Percentiles rank a stretch among this genome's conserved stretches.
Conservation (phyloP, 2,888 invertebrate species). For the Calameuta filiformis region DNA sequence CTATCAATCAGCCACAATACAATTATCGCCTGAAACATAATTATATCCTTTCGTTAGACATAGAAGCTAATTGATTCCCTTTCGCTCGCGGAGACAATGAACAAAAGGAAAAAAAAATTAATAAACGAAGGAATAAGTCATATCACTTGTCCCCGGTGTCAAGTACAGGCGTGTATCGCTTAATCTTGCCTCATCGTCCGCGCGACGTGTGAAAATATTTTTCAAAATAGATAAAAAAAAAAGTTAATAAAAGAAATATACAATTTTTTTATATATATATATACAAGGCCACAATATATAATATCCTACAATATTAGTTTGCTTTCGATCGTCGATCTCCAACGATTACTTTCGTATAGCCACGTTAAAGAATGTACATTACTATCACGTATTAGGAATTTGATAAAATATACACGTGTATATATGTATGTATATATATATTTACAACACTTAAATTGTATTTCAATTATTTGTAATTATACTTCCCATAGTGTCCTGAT, state of each 20-base stretch:
- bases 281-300: not conserved
- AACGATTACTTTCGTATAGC: not conserved
- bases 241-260: not conserved
- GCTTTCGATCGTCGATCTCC: not conserved
- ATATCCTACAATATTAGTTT: not conserved
- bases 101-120: slow-evolving; percentile 36
- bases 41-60: slow-evolving; percentile 33
- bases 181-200: no score
- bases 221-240: not conserved
- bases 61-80: slow-evolving; percentile 19
- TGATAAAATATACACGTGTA: not conserved
- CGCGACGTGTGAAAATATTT: no score
- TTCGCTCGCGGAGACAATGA: slow-evolving; percentile 27
- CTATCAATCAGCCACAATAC: slow-evolving; percentile 58
- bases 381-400: not conserved
- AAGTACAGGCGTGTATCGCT: no score
- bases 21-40: slow-evolving; percentile 64
- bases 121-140: not conserved
- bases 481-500: slow-evolving; percentile 18
- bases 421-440: slow-evolving; percentile 8
- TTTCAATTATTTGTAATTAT: slow-evolving; percentile 18
- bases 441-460: slow-evolving; percentile 19
- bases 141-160: no score
- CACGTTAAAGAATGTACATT: not conserved
- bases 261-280: not conserved